phyloP scores from a whole-genome alignment of 2,113 vertebrate genomes.

The Gobius niger region DNA sequence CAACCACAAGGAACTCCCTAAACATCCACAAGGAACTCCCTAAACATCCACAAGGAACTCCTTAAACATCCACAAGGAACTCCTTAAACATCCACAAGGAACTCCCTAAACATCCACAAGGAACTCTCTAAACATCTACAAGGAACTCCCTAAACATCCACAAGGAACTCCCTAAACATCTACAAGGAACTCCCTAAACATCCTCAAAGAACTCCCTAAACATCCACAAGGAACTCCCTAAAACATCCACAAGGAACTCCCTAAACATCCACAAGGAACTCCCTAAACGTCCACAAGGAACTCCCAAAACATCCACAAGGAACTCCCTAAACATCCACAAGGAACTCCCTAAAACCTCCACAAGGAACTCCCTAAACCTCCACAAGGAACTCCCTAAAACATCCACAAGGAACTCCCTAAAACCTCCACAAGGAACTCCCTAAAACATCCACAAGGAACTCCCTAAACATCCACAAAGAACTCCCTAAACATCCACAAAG shows the following conservation, averaged over 20 bases:
- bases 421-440: neutral
- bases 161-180: no score
- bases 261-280: constrained; percentile 80
- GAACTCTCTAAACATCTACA: no score
- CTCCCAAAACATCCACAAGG: neutral
- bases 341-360: neutral
- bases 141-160: no score
- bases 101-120: neutral
- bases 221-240: neutral
- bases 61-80: neutral
- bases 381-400: no score
- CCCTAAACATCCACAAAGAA: neutral
- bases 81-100: neutral
- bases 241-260: neutral
- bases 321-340: neutral
- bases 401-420: neutral
- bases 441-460: neutral
- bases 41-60: constrained; percentile 80
- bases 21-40: neutral
- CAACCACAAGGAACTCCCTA: no score
- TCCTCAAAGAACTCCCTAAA: no score
- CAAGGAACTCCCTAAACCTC: no score
- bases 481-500: neutral
- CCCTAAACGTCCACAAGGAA: neutral
- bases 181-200: no score